Conservation (phyloP, 2,113 vertebrate genomes). For the Poicephalus gulielmi region DNA sequence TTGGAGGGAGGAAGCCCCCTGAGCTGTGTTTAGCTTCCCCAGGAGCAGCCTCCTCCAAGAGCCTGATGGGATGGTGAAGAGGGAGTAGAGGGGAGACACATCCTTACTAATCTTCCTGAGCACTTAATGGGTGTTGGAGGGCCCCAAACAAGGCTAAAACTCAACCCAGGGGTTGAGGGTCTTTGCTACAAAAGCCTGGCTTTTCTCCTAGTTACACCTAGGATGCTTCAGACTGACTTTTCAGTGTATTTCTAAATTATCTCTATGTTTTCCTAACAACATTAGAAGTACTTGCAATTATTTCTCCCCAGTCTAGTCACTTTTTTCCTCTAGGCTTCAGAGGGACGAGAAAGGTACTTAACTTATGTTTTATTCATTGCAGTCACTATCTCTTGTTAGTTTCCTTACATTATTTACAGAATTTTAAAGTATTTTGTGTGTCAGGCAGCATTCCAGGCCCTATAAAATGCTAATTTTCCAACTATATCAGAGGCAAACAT, state of each 20-base stretch:
- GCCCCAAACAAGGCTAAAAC: background rate
- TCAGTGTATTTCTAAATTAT: background rate
- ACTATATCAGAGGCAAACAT: conserved; percentile 59
- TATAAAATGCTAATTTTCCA: conserved; percentile 67
- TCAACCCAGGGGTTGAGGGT: background rate
- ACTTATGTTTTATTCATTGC: conserved; percentile 67
- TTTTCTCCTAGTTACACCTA: background rate
- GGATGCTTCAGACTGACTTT: background rate
- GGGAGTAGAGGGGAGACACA: background rate
- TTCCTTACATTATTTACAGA: conserved; percentile 75
- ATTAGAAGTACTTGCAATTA: background rate
- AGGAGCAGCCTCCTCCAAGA: background rate
- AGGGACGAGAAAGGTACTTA: conserved; percentile 52
- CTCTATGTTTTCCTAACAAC: background rate
- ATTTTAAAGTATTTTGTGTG: conserved; percentile 68
- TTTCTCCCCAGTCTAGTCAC: conserved; percentile 6
- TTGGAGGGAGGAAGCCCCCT: background rate
- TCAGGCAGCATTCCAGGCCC: conserved; percentile 45
- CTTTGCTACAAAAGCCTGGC: background rate
- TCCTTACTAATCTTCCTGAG: background rate
- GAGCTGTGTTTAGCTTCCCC: background rate
- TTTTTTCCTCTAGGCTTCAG: conserved; percentile 45
- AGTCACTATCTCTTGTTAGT: conserved; percentile 66
- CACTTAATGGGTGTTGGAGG: background rate
- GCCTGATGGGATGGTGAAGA: too few relatives aligned